Conservation (phyloP, 2,797 vertebrate genomes). For the Oreortyx pictus region DNA sequence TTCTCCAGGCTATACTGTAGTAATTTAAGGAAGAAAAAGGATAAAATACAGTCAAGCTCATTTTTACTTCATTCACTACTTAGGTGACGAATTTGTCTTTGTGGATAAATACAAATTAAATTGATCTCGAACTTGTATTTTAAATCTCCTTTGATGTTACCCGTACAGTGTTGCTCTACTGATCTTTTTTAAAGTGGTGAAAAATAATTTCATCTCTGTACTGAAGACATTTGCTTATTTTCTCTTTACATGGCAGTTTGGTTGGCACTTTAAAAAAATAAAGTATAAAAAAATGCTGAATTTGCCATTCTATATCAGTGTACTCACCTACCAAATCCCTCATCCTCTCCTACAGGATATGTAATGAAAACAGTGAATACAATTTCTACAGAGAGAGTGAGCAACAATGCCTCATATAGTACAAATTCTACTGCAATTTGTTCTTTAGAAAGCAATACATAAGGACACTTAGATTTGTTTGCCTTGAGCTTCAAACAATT, state of each 20-base stretch:
- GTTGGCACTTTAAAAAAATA: neutral
- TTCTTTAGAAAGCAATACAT: neutral
- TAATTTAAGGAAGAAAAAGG: constrained; percentile 9
- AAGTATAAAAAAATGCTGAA: neutral
- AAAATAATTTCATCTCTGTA: neutral
- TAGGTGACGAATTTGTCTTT: neutral
- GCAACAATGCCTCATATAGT: neutral
- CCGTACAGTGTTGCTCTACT: neutral
- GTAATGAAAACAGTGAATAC: neutral
- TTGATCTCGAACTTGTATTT: neutral
- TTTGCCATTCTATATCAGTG: neutral
- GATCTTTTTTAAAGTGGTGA: neutral
- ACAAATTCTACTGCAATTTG: neutral
- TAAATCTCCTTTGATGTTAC: constrained; percentile 11
- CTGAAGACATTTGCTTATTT: neutral
- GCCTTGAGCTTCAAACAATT: neutral
- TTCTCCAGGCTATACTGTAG: constrained; percentile 4
- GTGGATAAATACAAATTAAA: constrained; percentile 6
- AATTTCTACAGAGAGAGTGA: neutral
- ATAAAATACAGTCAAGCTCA: neutral
- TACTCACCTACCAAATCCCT: neutral
- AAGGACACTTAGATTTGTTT: neutral
- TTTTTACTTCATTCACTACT: neutral
- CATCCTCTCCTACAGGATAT: neutral
- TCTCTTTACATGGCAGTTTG: neutral